phyloP scores from a whole-genome alignment of 2,797 vertebrate species.

The Myotis planiceps region DNA sequence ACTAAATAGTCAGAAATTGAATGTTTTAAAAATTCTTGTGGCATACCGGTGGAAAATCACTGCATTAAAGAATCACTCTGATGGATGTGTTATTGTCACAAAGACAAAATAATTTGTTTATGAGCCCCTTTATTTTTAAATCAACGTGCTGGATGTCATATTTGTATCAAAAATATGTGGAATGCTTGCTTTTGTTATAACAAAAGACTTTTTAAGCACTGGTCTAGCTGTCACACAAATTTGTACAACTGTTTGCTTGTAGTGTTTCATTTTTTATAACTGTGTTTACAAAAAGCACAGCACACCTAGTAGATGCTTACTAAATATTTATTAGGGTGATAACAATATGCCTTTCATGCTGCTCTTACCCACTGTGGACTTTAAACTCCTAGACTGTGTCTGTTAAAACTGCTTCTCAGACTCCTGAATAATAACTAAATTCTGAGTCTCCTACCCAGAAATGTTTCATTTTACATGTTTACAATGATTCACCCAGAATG shows the following conservation, averaged over 20 bases:
- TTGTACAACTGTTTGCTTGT: background rate
- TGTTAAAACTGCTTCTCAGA: background rate
- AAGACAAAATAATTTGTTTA: background rate
- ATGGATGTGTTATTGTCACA: background rate
- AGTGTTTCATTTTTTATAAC: background rate
- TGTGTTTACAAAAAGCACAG: background rate
- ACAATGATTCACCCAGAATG: background rate
- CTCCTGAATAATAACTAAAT: background rate
- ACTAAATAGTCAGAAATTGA: background rate
- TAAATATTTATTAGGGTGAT: background rate
- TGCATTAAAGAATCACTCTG: background rate
- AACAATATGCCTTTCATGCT: background rate
- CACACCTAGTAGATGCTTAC: background rate
- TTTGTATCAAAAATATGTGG: background rate
- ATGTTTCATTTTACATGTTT: background rate
- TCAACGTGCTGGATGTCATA: background rate
- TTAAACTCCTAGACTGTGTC: background rate
- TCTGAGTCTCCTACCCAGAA: background rate
- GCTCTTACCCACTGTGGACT: background rate
- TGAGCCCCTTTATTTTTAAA: background rate
- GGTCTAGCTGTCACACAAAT: background rate
- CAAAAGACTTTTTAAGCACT: background rate
- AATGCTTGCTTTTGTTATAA: conserved; percentile 21
- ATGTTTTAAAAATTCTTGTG: background rate
- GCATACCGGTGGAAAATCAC: background rate